phyloP scores from a whole-genome alignment of 2,113 vertebrate species.

The Pygoscelis adeliae region DNA sequence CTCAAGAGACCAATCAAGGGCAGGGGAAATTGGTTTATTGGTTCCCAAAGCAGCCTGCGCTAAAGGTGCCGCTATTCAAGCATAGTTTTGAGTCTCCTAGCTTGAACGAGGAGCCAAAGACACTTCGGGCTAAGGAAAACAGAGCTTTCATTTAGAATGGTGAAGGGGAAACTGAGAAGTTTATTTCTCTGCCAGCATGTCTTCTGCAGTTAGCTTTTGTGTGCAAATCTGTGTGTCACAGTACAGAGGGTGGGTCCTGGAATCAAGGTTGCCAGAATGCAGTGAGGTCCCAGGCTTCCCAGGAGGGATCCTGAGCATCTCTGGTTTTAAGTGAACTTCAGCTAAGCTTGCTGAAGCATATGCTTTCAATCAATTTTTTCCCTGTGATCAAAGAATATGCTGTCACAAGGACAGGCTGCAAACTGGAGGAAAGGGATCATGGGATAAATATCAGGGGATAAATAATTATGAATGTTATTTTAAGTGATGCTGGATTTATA shows the following conservation, averaged over 20 bases:
- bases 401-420: not conserved
- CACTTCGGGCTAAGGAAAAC: conserved; percentile 60
- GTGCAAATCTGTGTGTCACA: conserved; percentile 5
- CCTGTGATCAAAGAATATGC: not conserved
- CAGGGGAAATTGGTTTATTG: conserved; percentile 66
- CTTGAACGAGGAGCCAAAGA: conserved; percentile 60
- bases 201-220: conserved; percentile 49
- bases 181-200: conserved; percentile 45
- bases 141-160: conserved; percentile 36
- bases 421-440: not conserved
- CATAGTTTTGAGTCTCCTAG: conserved; percentile 31
- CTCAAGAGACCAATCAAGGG: conserved; percentile 74
- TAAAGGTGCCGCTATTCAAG: conserved; percentile 63
- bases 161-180: not conserved
- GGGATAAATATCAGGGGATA: not conserved
- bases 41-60: conserved; percentile 47
- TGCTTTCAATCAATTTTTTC: not conserved
- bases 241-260: not conserved
- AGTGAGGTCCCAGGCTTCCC: not conserved
- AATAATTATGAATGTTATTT: not conserved
- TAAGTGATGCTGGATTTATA: not conserved
- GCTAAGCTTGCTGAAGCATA: not conserved
- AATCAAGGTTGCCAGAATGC: conserved; percentile 35
- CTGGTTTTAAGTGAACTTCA: not conserved
- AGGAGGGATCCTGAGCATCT: not conserved